Base-by-base conservation (phyloP, 1,140 invertebrate species). In the Eurytemora carolleeae region DNA sequence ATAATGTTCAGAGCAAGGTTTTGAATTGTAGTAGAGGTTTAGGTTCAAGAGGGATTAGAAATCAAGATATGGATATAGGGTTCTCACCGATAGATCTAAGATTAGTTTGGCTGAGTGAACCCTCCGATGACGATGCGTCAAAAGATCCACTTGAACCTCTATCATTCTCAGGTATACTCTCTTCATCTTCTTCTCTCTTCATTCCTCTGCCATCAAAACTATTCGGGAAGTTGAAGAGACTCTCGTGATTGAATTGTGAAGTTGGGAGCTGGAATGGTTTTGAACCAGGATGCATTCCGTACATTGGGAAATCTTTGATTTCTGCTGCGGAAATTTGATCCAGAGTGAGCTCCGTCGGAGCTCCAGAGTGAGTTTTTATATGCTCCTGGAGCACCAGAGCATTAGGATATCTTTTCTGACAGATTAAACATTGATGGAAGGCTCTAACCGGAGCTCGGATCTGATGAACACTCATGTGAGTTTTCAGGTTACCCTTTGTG, bases 391-490 rank as follows among this genome's bases (percentile, higher is more conserved):
- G 68, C 18, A 76, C 74, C 15, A 75, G 65, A 1, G 74, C 67
- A 64, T 77, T 77, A 24, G 76, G 75, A 66, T 78, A 78, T 63
- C 75, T 73, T 66, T 78, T 77, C 67, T 76, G 74, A 67, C 77
- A 78, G 19, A 78, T 73, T 18, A 76, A 76, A 67, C 77, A 78
- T 65, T 77, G 75, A 65, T 76, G 75, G 67, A 74, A 70, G 67
- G 74, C 71, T 24, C 73, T 63, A 19, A 74, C 65, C 15, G 74
- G 72, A 57, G 67, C 68, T 60, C 73, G 74, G 7, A 71, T 70
- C 52, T 76, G 68, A 68, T 79, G 77, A 18, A 79, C 76, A 31
- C 77, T 76, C 78, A 79, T 79, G 67, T 79, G 78, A 3, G 78
- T 79, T 67, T 80, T 58, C 17, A 58, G 57, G n/a, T 58, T 58